These are phyloP conservation scores for Serinus canaria DNA, from an alignment of 2,113 vertebrate species.

Conservation along the genomic window DNA sequence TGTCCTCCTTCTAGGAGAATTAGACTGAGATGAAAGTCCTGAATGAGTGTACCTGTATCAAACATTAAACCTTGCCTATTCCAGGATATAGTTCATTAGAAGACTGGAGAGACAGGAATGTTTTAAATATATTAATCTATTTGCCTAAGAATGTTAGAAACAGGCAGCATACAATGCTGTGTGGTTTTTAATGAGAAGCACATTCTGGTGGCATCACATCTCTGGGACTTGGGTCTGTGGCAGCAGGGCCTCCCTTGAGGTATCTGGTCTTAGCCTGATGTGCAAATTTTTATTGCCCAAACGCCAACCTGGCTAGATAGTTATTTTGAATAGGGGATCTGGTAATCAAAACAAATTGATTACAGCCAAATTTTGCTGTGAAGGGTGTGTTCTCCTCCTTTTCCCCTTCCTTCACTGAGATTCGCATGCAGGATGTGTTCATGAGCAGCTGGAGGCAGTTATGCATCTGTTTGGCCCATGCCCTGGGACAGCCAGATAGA, in stretches of 20 bases:
- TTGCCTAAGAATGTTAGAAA: not conserved
- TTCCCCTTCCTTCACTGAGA: not conserved
- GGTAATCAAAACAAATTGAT: not conserved
- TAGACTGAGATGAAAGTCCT: not conserved
- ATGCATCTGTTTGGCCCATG: not conserved
- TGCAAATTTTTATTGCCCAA: not conserved
- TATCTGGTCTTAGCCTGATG: not conserved
- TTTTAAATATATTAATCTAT: not conserved
- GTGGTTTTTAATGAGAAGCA: not conserved
- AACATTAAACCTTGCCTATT: not conserved
- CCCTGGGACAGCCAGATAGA: not conserved
- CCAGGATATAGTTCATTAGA: not conserved
- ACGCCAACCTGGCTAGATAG: not conserved
- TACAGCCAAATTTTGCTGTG: not conserved
- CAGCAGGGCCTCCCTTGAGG: not conserved
- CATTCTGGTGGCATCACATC: not conserved
- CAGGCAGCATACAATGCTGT: not conserved
- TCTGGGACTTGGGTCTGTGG: not conserved
- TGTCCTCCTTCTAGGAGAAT: not conserved
- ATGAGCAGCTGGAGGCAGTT: not conserved
- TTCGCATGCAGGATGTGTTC: not conserved
- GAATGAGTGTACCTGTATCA: not conserved
- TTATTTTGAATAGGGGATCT: not conserved
- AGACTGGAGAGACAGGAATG: fast-evolving
- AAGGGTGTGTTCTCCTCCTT: not conserved